Conservation (phyloP, 2,797 vertebrate genomes). For the Sebastes hubbsi region DNA sequence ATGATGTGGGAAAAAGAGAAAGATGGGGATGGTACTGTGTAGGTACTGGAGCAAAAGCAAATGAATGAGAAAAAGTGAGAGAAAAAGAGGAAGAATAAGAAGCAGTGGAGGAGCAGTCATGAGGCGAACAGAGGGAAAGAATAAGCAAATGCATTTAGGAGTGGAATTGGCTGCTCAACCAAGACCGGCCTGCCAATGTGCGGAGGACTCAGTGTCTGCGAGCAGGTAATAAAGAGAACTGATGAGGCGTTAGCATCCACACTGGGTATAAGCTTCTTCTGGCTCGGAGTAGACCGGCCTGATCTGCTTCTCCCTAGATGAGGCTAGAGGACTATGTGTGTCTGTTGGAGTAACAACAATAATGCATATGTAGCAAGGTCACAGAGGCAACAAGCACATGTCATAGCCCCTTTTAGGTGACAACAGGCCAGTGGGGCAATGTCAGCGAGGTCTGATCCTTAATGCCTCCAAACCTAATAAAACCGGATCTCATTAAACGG, state of each 20-base stretch:
- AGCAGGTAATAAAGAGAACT: constrained; percentile 79
- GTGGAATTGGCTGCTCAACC: constrained; percentile 67
- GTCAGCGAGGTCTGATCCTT: constrained; percentile 9
- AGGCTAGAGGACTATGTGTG: neutral
- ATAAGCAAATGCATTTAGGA: constrained; percentile 68
- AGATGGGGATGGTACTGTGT: constrained; percentile 2
- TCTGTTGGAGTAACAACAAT: neutral
- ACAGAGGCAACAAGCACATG: neutral
- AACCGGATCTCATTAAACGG: constrained; percentile 44
- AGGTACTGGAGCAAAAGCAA: constrained; percentile 36
- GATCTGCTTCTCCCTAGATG: neutral
- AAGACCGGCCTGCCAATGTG: constrained; percentile 64
- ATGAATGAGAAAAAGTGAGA: constrained; percentile 23
- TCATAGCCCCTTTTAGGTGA: constrained; percentile 9
- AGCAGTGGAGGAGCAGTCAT: constrained; percentile 13
- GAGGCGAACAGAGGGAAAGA: constrained; percentile 43
- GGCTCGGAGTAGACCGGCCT: constrained; percentile 32
- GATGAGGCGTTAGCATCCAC: constrained; percentile 72
- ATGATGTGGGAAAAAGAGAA: constrained; percentile 10
- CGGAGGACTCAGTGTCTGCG: constrained; percentile 46
- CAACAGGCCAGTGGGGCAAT: constrained; percentile 8
- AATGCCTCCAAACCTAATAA: constrained; percentile 27
- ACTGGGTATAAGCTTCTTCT: constrained; percentile 48
- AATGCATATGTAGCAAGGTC: constrained; percentile 14
- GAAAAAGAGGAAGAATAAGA: constrained; percentile 30